Evolutionary conservation across 2,797 vertebrate species (phyloP), one percentile per base, ranked within the genome.

Genomic region (Muraenolepis orangiensis): DNA sequence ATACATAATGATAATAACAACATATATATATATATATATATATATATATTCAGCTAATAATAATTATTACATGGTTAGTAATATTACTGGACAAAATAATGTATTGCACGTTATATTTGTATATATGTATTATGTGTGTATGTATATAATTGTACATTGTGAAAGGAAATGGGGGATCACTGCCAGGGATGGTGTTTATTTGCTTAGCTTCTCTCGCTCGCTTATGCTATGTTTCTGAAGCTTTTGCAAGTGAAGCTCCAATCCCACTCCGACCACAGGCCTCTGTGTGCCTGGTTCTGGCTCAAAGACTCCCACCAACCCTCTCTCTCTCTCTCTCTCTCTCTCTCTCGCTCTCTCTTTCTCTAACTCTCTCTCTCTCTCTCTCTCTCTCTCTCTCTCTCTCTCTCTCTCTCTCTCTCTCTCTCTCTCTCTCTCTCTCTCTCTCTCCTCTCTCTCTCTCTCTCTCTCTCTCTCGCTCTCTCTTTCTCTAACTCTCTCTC

Each of bases 371-470:
- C 89, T 69, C 31, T 71, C 72, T 74, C 72, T 78, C 70, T 18
- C 71, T 23, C 78, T 38, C 4, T 38, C 2, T 92, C 92, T 90
- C 90, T n/a, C 2, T n/a, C 20, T 94, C 66, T 6, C 66, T 66
- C 18, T n/a, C 30, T 20, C 69, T 38, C 61, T 66, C 74, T 76
- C 32, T 64, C 68, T 72, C 20, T 26, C 57, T n/a, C 20, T 61
- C 57, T 11, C 20, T 26, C n/a, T 61, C 57, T 40, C 38, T 40
- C 38, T 13, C 38, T 40, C 38, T 40, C 38, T 40, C 38, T 18
- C 57, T 26, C 57, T 91, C 90, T 91, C 89, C 91, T 91, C 90
- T 91, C 89, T 91, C 92, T 76, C 66, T 10, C 66, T 29, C 68
- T 23, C 68, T 69, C 28, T 34, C 91, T 91, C 88, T 20, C 10